Percentiles rank a stretch among this genome's conserved stretches.
Evolutionary conservation across 2,113 vertebrate genomes (phyloP).

Genomic region (Mellivora capensis): DNA sequence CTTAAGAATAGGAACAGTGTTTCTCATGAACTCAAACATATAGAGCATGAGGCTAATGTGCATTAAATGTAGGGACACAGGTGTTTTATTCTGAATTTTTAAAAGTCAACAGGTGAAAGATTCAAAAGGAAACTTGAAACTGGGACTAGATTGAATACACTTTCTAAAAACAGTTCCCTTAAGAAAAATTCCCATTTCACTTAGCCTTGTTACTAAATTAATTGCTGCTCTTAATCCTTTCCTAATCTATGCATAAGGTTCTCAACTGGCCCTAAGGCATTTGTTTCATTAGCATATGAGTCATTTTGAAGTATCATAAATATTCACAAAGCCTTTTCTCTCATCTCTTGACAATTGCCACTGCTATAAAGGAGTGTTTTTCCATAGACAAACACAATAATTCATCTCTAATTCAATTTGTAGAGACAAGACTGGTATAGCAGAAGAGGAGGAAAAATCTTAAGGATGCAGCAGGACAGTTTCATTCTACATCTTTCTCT

Average conservation of each 20-base stretch:
- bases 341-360: constrained; percentile 27
- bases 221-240: constrained; percentile 53
- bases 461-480: background rate
- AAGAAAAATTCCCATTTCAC: constrained; percentile 45
- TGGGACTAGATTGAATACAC: background rate
- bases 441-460: background rate
- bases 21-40: background rate
- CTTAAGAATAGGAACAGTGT: background rate
- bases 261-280: constrained; percentile 2
- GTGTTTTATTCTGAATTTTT: constrained; percentile 6
- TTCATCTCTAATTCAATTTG: constrained; percentile 49
- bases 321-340: background rate
- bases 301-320: constrained; percentile 55
- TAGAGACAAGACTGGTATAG: constrained; percentile 15
- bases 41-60: background rate
- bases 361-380: constrained; percentile 34
- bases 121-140: background rate
- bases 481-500: background rate
- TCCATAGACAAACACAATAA: constrained; percentile 42
- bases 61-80: background rate
- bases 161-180: constrained; percentile 40
- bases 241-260: constrained; percentile 44
- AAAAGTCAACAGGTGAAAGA: background rate
- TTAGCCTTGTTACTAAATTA: constrained; percentile 51
- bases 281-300: constrained; percentile 53